Percentiles rank a stretch among this genome's conserved stretches.
These are phyloP conservation scores for Cataglyphis altisquamis DNA, from an alignment of 2,888 invertebrate genomes.

Conservation along the genomic window DNA sequence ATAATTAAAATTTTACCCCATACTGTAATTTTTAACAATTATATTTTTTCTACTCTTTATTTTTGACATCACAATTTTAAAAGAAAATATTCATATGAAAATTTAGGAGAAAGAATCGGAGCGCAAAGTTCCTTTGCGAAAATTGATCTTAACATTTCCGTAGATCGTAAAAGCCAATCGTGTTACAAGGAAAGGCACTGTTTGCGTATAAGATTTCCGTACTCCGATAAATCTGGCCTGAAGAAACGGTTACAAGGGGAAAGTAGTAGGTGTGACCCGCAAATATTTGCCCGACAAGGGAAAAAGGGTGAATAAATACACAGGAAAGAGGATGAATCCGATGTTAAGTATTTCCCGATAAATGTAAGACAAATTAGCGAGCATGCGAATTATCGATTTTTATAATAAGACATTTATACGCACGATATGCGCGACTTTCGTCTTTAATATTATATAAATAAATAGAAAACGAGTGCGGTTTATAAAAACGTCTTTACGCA, in stretches of 20 bases:
- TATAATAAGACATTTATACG: not conserved
- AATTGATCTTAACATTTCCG: slow-evolving; percentile 1
- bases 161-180: slow-evolving; percentile 48
- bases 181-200: slow-evolving; percentile 37
- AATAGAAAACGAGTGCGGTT: not conserved
- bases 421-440: not conserved
- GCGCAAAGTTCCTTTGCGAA: not conserved
- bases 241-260: slow-evolving; percentile 43
- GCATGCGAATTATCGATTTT: not conserved
- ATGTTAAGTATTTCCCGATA: slow-evolving; percentile 27
- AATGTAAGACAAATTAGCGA: slow-evolving; percentile 18
- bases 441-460: not conserved
- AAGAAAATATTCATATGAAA: not conserved
- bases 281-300: slow-evolving; percentile 67
- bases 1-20: not conserved
- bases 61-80: not conserved
- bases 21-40: not conserved
- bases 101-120: not conserved
- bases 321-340: slow-evolving; percentile 36
- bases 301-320: slow-evolving; percentile 49
- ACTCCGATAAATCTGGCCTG: slow-evolving; percentile 46
- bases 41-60: not conserved
- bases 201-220: slow-evolving; percentile 65
- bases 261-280: slow-evolving; percentile 44
- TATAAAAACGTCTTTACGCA: not conserved